These are phyloP conservation scores for Endomychus coccineus DNA, from an alignment of 2,888 invertebrate genomes.

Conservation along the genomic window DNA sequence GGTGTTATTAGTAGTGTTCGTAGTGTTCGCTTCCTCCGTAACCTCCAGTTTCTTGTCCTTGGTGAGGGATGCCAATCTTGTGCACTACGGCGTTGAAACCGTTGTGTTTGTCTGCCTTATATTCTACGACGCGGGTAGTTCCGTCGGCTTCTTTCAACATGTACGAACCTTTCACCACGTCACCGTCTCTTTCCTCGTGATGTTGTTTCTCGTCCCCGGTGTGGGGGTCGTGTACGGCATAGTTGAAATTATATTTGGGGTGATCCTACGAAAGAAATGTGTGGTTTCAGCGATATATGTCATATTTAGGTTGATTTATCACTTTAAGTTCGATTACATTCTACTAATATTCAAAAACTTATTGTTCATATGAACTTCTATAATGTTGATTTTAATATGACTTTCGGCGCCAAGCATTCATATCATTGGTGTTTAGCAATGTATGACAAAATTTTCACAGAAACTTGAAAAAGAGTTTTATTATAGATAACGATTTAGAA, in stretches of 20 bases:
- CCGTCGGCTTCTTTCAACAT: constrained; percentile 49
- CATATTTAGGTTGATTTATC: no score
- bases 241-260: constrained; percentile 32
- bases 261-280: constrained; percentile 19
- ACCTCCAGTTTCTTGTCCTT: constrained; percentile 15
- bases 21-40: constrained; percentile 1
- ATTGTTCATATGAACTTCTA: no score
- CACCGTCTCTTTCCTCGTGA: constrained; percentile 56
- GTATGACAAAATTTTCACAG: no score
- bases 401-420: no score
- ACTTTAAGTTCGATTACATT: no score
- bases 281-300: no score
- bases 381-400: no score
- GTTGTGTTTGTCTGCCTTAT: constrained; percentile 32
- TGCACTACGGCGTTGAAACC: constrained; percentile 31
- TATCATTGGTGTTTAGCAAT: no score
- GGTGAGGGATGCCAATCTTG: no score
- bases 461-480: no score
- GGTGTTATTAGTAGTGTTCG: constrained; percentile 1
- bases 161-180: constrained; percentile 55
- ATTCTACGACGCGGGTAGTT: constrained; percentile 31
- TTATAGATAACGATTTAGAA: no score
- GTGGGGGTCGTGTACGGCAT: constrained; percentile 32
- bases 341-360: no score
- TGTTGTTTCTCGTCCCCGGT: constrained; percentile 33